Evolutionary conservation across 92 coral and sea anemone genomes (phyloP).

Genomic region (Phenganax subtilis): DNA sequence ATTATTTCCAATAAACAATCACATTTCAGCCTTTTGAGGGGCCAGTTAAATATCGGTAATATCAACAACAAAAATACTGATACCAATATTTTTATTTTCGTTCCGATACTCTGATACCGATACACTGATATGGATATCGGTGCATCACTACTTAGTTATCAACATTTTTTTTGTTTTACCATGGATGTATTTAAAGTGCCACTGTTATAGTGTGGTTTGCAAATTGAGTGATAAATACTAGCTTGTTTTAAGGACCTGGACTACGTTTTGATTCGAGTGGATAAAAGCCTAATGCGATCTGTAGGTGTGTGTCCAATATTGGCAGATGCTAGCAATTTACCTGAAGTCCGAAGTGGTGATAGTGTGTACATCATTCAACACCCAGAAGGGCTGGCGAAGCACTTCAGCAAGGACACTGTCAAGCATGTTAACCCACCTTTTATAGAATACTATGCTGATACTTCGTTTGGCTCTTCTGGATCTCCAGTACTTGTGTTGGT

Average conservation of each 20-base stretch:
- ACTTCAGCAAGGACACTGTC: constrained; percentile 17
- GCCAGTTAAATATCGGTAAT: too few relatives aligned
- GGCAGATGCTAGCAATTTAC: not conserved
- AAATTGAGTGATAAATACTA: too few relatives aligned
- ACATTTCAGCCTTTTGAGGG: too few relatives aligned
- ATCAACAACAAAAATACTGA: too few relatives aligned
- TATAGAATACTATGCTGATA: constrained; percentile 35
- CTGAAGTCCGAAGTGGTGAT: not conserved
- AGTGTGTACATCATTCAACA: constrained; percentile 33
- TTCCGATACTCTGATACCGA: too few relatives aligned
- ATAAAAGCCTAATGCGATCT: constrained; percentile 11
- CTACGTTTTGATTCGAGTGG: constrained; percentile 27
- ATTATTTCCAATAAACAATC: too few relatives aligned
- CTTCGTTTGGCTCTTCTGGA: constrained; percentile 27
- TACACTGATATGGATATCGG: too few relatives aligned
- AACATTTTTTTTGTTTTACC: too few relatives aligned
- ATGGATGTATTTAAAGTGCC: too few relatives aligned
- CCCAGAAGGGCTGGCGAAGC: constrained; percentile 16
- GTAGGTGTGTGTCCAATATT: constrained; percentile 13
- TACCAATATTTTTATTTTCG: too few relatives aligned
- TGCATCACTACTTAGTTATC: too few relatives aligned
- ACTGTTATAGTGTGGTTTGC: too few relatives aligned
- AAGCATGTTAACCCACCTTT: constrained; percentile 23
- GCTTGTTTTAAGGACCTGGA: constrained; percentile 27
- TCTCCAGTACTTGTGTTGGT: constrained; percentile 11